Evolutionary conservation across 2,888 invertebrate species (phyloP).

Genomic region (Folsomia manolachei): DNA sequence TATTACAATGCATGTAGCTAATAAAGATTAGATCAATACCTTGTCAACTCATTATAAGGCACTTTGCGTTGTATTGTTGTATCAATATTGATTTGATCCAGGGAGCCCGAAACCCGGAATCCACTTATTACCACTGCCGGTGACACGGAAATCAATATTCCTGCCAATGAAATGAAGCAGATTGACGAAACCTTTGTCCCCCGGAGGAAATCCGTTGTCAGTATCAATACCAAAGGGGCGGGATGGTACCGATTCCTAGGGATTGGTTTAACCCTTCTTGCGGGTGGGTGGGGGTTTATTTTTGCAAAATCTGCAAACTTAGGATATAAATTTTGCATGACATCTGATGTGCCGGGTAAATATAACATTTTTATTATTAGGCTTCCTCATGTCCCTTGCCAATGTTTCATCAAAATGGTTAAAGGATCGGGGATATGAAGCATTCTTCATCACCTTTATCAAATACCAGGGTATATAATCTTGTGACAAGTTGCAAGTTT

Average conservation of each 20-base stretch:
- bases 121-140: not conserved
- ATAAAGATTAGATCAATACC: too few species aligned
- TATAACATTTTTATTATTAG: not conserved
- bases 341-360: not conserved
- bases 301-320: too few species aligned
- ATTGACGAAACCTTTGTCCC: not conserved
- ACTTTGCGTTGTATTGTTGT: too few species aligned
- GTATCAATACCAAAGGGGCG: not conserved
- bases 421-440: not conserved
- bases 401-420: not conserved
- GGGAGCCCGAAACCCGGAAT: not conserved
- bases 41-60: too few species aligned
- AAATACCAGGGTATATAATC: slow-evolving; percentile 7
- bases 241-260: slow-evolving; percentile 1
- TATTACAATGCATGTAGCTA: too few species aligned
- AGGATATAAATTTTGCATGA: not conserved
- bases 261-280: not conserved
- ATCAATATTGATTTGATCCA: too few species aligned
- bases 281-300: not conserved
- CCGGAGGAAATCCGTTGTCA: not conserved
- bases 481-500: too few species aligned
- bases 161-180: slow-evolving; percentile 2
- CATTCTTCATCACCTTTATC: slow-evolving; percentile 2
- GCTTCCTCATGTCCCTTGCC: not conserved
- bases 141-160: not conserved